Evolutionary conservation across 1,140 invertebrate genomes (phyloP).

Genomic region (Drosophila biarmipes): DNA sequence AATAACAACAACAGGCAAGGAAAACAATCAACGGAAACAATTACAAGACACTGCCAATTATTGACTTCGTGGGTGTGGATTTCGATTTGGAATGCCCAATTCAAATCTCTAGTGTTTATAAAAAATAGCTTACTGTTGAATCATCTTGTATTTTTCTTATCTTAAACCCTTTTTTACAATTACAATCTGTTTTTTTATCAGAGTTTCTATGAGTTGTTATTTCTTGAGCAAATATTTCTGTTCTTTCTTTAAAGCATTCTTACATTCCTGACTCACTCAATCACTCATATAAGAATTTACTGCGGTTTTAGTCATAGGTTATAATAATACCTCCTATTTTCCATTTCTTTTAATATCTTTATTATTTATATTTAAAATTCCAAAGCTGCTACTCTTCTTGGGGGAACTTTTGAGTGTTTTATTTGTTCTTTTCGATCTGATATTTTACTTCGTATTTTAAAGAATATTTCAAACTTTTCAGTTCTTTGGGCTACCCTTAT

Average conservation of each 20-base stretch:
- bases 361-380: not conserved
- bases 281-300: too few relatives aligned
- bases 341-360: not conserved
- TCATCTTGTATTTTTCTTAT: not conserved
- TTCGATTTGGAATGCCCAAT: not conserved
- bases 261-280: slow-evolving; percentile 1
- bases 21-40: slow-evolving; percentile 69
- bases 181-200: not conserved
- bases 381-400: not conserved
- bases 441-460: not conserved
- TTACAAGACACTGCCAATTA: slow-evolving; percentile 41
- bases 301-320: too few relatives aligned
- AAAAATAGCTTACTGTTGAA: not conserved
- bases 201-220: not conserved
- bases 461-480: too few relatives aligned
- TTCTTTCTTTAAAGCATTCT: not conserved
- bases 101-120: too few relatives aligned
- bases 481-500: not conserved
- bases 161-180: not conserved
- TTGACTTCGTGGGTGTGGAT: not conserved
- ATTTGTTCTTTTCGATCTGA: not conserved
- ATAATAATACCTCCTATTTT: not conserved
- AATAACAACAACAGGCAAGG: slow-evolving; percentile 46
- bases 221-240: not conserved
- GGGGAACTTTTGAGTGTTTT: not conserved